Base-by-base conservation (phyloP, 2,888 invertebrate genomes). In the Papilio protenor region DNA sequence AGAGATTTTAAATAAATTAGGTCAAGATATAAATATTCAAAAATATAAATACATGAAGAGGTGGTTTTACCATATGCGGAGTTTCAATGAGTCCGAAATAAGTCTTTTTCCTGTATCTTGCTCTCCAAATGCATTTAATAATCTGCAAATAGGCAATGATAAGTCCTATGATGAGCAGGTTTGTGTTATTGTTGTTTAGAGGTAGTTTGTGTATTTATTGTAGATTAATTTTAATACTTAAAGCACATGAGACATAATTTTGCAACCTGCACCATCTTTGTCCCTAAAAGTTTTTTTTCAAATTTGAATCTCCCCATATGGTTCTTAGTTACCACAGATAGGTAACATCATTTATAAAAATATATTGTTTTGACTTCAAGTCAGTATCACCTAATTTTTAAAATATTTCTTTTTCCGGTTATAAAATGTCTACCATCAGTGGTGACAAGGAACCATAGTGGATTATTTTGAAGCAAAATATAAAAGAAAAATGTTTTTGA, bases 11-110 rank as follows among this genome's bases (percentile, higher is more conserved):
- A 93, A 87, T 83, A 85, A 81, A 73, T 86, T 92, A 85, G 87
- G 84, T 84, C 85, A 81, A 70, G 82, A 88, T 77, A 83, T 88
- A 82, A 89, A 91, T 84, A 88, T 94, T 79, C 83, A 87, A 75
- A 90, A 90, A 81, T 95, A 92, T 87, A 87, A 87, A 76, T 88
- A 95, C 86, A 86, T 96, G 81, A 92, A 90, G 85, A 94, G 96
- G 89, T 96, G 96, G 96, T 95, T 94, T 89, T 88, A 91, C 88
- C 96, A 96, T 90, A 95, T 96, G 89, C 88, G 92, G 89, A 96
- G 96, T 91, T 96, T 95, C 89, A 92, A 91, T 86, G 88, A 89
- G 81, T 87, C 87, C 79, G 96, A 96, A 86, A 91, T 92, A 85
- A 86, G 85, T 80, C 85, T 87, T 81, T 95, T 96, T 84, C 89